Evolutionary conservation across 2,113 vertebrate species (phyloP), one percentile per base, ranked within the genome.

Genomic region (Turnix velox): DNA sequence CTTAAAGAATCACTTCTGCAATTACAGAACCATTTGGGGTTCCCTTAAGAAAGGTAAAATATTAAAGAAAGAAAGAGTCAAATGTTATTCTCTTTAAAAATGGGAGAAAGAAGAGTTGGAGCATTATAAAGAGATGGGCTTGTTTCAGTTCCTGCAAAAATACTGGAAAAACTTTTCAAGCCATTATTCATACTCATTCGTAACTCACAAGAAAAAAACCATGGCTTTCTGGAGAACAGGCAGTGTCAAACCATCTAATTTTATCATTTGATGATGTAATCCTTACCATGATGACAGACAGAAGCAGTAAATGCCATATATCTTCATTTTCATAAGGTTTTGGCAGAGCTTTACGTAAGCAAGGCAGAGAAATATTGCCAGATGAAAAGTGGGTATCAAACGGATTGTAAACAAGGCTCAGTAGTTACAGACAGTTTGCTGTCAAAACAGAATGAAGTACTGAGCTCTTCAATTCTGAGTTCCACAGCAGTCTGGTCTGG

Each of bases 181-280:
- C 18, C 42, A 62, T 93, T 90, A 76, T 80, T 92, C 72, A 24
- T 83, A 92, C 88, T n/a, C n/a, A n/a, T n/a, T n/a, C n/a, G n/a
- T n/a, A n/a, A n/a, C 23, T 16, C 49, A 77, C 48, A 90, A 55
- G 37, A 57, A 92, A 95, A 83, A 74, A 66, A 24, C 3, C 33
- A 39, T 71, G 39, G 46, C 22, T 95, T 71, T 93, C 68, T 84
- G 59, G 90, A 90, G 86, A 92, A 67, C 18, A 77, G 79, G 66
- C 35, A 15, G 3, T 28, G 18, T 90, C 80, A 90, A 93, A 51
- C 71, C 55, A 71, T 74, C 43, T 86, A 58, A 84, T 95, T 93
- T 93, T 69, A 87, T 86, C 46, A 88, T 59, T 81, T 90, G 65
- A 51, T 93, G 93, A 94, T 35, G 59, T 94, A 88, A 92, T 84